Evolutionary conservation across 2,113 vertebrate species (phyloP).

Genomic region (Junco hyemalis): DNA sequence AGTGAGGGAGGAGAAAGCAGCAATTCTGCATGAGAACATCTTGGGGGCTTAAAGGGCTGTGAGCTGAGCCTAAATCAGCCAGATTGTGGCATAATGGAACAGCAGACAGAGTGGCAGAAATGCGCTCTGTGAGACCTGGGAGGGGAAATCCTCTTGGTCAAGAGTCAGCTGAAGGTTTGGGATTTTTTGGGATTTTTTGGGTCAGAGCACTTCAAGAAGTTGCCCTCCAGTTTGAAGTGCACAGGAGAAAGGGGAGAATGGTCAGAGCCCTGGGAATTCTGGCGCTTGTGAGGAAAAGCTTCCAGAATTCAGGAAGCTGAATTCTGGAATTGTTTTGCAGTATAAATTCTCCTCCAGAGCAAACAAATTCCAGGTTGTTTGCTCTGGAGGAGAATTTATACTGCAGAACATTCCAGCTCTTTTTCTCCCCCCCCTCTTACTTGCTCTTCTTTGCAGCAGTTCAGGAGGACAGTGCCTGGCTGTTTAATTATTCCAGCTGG

Average conservation of each 20-base stretch:
- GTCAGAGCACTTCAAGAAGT: not conserved
- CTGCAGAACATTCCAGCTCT: not conserved
- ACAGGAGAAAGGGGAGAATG: not conserved
- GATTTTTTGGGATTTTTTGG: not conserved
- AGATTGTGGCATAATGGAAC: accelerated
- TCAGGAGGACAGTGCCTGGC: slow-evolving; percentile 16
- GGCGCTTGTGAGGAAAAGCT: not conserved
- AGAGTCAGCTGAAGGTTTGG: not conserved
- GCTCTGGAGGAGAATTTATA: not conserved
- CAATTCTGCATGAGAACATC: not conserved
- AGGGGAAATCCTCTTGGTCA: not conserved
- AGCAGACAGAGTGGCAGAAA: not conserved
- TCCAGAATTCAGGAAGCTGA: not conserved
- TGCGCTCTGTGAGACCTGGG: not conserved
- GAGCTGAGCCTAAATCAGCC: not conserved
- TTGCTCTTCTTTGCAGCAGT: not conserved
- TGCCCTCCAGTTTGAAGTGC: not conserved
- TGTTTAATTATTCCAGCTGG: slow-evolving; percentile 61
- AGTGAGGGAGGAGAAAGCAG: not conserved
- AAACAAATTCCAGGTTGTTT: not conserved
- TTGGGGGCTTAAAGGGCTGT: not conserved
- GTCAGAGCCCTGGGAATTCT: not conserved
- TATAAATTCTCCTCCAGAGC: too few species aligned
- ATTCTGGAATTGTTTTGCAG: too few species aligned
- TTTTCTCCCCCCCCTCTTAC: not conserved